Evolutionary conservation across 2,888 invertebrate species (phyloP).

Genomic region (Sarcophaga rosellei): DNA sequence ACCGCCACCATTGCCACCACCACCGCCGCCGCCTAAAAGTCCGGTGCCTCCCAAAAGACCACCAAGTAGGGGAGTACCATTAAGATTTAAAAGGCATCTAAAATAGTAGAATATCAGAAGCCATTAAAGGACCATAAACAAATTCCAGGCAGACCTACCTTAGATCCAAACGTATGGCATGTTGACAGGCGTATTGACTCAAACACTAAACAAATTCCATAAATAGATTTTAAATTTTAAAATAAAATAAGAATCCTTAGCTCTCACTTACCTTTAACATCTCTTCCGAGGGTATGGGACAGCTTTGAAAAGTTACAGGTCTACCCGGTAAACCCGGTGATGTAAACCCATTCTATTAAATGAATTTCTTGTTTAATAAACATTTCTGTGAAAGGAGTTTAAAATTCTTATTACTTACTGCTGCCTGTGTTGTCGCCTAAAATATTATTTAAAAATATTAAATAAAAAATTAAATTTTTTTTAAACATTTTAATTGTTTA

Average conservation of each 20-base stretch:
- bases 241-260: background rate
- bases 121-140: too few relatives aligned
- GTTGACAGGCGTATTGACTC: constrained; percentile 61
- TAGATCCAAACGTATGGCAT: constrained; percentile 66
- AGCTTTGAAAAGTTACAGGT: constrained; percentile 24
- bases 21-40: constrained; percentile 40
- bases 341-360: background rate
- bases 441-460: constrained; percentile 7
- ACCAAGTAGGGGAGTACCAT: constrained; percentile 64
- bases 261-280: constrained; percentile 56
- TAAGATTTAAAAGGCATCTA: constrained; percentile 66
- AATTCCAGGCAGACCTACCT: constrained; percentile 37
- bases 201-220: constrained; percentile 54
- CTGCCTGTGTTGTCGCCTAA: constrained; percentile 29
- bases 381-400: background rate
- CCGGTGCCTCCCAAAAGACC: constrained; percentile 57
- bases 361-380: background rate
- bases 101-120: background rate
- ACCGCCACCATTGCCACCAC: constrained; percentile 30
- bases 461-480: background rate
- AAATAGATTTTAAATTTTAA: background rate
- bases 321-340: background rate
- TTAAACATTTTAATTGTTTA: background rate
- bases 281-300: constrained; percentile 56
- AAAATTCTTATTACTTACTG: constrained; percentile 45